Evolutionary conservation across 1,140 invertebrate genomes (phyloP), one percentile per base, ranked within the genome.

Genomic region (Tigriopus japonicus): DNA sequence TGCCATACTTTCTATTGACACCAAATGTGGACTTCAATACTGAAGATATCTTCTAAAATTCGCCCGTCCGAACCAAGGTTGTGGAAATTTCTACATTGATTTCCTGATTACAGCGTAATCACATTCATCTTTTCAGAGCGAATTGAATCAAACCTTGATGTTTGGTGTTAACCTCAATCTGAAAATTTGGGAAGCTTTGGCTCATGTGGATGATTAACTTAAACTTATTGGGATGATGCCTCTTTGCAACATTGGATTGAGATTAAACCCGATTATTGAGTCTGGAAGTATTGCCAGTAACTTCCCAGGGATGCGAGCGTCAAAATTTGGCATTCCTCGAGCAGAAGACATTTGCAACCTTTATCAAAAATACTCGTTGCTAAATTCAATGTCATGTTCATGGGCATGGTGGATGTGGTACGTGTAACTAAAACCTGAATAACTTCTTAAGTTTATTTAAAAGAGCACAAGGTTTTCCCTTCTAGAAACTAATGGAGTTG

Each of bases 311-410:
- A 53, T 45, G 12, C 2, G 7, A 24, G 17, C 19, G 1, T 61
- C 59, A 14, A 61, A 61, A 40, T 61, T 61, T 61, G 59, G 59
- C 14, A 28, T 61, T 19, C 59, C 59, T 15, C 7, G 58, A 3
- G 6, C 14, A 21, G 51, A 61, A 28, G 59, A 61, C 17, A 61
- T 61, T 49, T n/a, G 19, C 40, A 6, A 23, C 15, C 19, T 61
- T 14, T 61, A 28, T 21, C 14, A 61, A 21, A 41, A 52, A 12
- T 56, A 61, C 35, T 12, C 13, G 5, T 61, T 45, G 59, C 42
- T 61, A 42, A 61, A 54, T 61, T 49, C 19, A 10, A 40, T 61
- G n/a, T 15, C 59, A 61, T 53, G 6, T 61, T 7, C 59, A 61
- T 41, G 59, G 12, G 17, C 17, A 54, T 61, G 40, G 59, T 61